A percentile compares a stretch with the other conserved stretches of the same genome.
Evolutionary conservation across 2,888 invertebrate genomes (phyloP).

Genomic region (Drosophila helvetica): DNA sequence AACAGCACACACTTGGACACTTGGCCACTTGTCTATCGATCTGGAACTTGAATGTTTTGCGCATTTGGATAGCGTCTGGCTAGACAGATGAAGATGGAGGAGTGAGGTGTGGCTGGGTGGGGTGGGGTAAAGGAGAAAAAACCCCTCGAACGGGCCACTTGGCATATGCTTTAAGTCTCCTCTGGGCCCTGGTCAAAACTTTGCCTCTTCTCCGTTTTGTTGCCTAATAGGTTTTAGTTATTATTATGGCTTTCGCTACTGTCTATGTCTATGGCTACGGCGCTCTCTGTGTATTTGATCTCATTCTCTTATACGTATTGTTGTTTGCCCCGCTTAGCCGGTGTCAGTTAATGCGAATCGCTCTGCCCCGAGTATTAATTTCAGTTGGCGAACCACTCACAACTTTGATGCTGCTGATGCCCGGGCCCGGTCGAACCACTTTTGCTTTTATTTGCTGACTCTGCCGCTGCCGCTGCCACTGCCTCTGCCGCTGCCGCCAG

Average conservation of each 20-base stretch:
- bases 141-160: constrained; percentile 46
- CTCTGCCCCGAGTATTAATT: constrained; percentile 55
- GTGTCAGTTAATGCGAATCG: constrained; percentile 67
- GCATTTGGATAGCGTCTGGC: constrained; percentile 41
- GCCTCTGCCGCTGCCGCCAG: constrained; percentile 6
- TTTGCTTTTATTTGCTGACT: constrained; percentile 56
- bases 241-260: constrained; percentile 58
- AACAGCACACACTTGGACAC: constrained; percentile 2
- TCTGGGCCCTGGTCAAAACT: constrained; percentile 19
- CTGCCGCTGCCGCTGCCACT: not conserved
- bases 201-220: constrained; percentile 31
- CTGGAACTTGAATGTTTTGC: constrained; percentile 54
- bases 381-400: constrained; percentile 58
- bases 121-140: constrained; percentile 1
- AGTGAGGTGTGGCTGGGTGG: not conserved
- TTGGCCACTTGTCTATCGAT: constrained; percentile 38
- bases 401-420: constrained; percentile 43
- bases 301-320: constrained; percentile 41
- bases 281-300: not conserved
- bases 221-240: constrained; percentile 72
- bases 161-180: constrained; percentile 44
- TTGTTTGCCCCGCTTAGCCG: constrained; percentile 50
- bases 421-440: constrained; percentile 58
- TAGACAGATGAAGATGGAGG: constrained; percentile 6
- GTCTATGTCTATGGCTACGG: constrained; percentile 11